These are phyloP conservation scores for Sebastes hubbsi DNA, from an alignment of 2,797 vertebrate genomes.

Conservation along the genomic window DNA sequence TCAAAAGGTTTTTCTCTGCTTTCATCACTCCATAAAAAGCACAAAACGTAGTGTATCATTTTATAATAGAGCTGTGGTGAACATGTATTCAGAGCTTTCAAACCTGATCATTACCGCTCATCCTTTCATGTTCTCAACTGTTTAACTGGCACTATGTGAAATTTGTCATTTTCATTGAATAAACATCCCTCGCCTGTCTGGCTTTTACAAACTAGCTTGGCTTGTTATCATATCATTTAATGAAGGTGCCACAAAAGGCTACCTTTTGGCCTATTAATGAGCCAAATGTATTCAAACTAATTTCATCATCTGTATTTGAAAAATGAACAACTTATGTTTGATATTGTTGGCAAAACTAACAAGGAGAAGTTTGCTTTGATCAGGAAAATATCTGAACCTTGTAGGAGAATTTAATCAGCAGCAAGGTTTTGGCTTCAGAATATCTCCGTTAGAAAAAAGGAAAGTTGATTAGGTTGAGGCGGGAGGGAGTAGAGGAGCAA, in stretches of 20 bases:
- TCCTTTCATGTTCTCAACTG: slow-evolving; percentile 46
- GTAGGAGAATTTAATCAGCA: slow-evolving; percentile 74
- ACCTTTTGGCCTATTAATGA: slow-evolving; percentile 53
- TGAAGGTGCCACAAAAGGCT: slow-evolving; percentile 37
- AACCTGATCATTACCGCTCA: slow-evolving; percentile 55
- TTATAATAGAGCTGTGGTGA: slow-evolving; percentile 43
- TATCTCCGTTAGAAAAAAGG: slow-evolving; percentile 38
- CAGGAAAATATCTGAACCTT: slow-evolving; percentile 67
- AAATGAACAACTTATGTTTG: slow-evolving; percentile 59
- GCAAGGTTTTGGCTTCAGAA: slow-evolving; percentile 58
- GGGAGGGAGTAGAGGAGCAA: slow-evolving; percentile 29
- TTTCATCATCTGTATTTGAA: slow-evolving; percentile 54
- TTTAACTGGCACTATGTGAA: slow-evolving; percentile 39
- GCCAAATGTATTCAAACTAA: slow-evolving; percentile 45
- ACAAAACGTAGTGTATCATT: slow-evolving; percentile 16
- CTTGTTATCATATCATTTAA: slow-evolving; percentile 19
- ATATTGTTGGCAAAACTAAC: slow-evolving; percentile 74
- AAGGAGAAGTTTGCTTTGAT: slow-evolving; percentile 74
- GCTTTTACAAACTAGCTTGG: background rate
- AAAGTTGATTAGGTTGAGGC: slow-evolving; percentile 58
- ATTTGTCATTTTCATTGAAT: slow-evolving; percentile 49
- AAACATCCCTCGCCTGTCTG: slow-evolving; percentile 36
- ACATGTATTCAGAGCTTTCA: slow-evolving; percentile 10
- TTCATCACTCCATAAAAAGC: slow-evolving; percentile 38
- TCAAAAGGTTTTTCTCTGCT: slow-evolving; percentile 44